Conservation (phyloP, 2,888 invertebrate species). For the Himalopsyche tibetana region DNA sequence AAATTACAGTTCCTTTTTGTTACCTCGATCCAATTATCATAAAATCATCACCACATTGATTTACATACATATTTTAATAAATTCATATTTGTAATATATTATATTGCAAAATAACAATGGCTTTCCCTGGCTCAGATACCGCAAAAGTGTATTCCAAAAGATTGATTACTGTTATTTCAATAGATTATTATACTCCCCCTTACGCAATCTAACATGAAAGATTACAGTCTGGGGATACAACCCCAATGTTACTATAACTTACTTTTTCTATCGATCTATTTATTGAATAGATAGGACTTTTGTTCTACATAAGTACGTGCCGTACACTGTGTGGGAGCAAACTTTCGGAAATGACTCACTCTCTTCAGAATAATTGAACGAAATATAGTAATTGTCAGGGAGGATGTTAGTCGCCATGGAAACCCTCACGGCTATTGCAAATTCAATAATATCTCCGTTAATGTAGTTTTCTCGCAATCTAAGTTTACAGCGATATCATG, state of each 20-base stretch:
- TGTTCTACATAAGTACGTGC: conserved; percentile 1
- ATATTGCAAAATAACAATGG: too few species aligned
- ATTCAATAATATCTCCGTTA: conserved; percentile 54
- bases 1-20: too few species aligned
- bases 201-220: background rate
- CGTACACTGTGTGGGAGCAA: background rate
- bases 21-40: too few species aligned
- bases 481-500: background rate
- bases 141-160: background rate
- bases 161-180: conserved; percentile 15
- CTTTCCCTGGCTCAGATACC: too few species aligned
- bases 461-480: conserved; percentile 57
- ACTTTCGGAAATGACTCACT: conserved; percentile 39
- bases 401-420: conserved; percentile 51
- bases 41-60: too few species aligned
- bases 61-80: too few species aligned
- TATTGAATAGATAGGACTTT: conserved; percentile 26
- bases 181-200: background rate
- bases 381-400: background rate
- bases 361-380: conserved; percentile 13
- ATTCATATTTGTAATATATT: too few species aligned
- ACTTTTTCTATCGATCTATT: background rate
- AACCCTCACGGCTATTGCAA: conserved; percentile 47
- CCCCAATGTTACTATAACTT: background rate
- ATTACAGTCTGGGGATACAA: background rate